phyloP scores from a whole-genome alignment of 2,888 invertebrate species.

The Zhengitettix transpicula region DNA sequence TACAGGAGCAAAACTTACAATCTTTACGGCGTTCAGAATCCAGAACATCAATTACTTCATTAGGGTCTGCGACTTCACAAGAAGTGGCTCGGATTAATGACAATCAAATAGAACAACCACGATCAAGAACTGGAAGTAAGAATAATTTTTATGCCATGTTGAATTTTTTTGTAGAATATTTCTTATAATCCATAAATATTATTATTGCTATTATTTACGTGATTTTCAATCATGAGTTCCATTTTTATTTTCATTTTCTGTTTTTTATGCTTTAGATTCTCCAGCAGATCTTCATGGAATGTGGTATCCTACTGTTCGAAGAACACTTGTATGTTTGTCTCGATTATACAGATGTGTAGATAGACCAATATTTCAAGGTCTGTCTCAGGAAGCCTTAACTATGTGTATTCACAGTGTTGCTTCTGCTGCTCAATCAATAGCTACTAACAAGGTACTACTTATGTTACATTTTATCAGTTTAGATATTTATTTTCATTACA shows the following conservation, averaged over 20 bases:
- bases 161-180: neutral
- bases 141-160: neutral
- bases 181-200: neutral
- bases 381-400: constrained; percentile 89
- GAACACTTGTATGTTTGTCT: constrained; percentile 87
- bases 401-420: constrained; percentile 83
- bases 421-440: constrained; percentile 63
- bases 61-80: constrained; percentile 47
- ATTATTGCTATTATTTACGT: constrained; percentile 1
- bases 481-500: neutral
- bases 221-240: neutral
- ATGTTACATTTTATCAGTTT: neutral
- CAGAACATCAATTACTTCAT: constrained; percentile 47
- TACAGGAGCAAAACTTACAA: constrained; percentile 38
- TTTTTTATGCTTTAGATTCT: constrained; percentile 36
- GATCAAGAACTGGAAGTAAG: constrained; percentile 30
- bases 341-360: constrained; percentile 86
- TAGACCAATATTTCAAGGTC: constrained; percentile 85
- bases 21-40: constrained; percentile 37
- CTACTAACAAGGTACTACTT: constrained; percentile 41
- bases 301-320: constrained; percentile 97
- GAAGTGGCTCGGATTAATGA: constrained; percentile 50
- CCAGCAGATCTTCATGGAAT: constrained; percentile 96
- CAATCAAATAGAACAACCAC: constrained; percentile 24
- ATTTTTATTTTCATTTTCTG: neutral